Percentiles rank a stretch among this genome's conserved stretches.
Conservation (phyloP, 2,888 invertebrate species). For the Ditula angustiorana region DNA sequence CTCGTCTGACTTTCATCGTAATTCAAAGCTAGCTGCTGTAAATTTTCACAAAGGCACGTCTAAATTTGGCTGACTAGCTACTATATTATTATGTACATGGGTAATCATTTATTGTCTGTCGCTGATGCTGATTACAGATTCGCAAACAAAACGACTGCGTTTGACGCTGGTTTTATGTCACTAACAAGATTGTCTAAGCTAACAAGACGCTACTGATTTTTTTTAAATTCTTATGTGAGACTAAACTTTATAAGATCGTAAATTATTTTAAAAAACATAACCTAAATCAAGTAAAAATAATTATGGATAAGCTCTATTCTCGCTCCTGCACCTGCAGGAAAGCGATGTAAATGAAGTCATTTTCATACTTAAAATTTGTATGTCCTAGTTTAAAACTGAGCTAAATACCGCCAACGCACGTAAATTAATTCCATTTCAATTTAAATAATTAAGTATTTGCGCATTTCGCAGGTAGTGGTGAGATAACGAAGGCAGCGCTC, state of each 20-base stretch:
- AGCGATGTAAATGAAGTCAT: slow-evolving; percentile 5
- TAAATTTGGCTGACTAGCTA: background rate
- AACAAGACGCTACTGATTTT: too few species aligned
- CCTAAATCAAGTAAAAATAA: too few species aligned
- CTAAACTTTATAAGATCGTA: background rate
- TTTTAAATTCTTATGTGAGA: slow-evolving; percentile 1
- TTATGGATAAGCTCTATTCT: background rate
- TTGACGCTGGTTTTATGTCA: too few species aligned
- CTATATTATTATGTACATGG: background rate
- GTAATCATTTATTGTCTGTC: background rate
- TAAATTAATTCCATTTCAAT: background rate
- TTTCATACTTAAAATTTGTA: slow-evolving; percentile 5
- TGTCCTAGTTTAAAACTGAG: slow-evolving; percentile 7
- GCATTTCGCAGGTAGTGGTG: slow-evolving; percentile 84
- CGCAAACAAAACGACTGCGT: slow-evolving; percentile 1
- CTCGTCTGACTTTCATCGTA: slow-evolving; percentile 31
- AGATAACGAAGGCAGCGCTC: slow-evolving; percentile 88
- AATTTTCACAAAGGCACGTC: background rate
- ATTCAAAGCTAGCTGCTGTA: slow-evolving; percentile 25
- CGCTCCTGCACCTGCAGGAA: background rate
- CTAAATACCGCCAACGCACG: background rate
- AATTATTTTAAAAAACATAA: too few species aligned
- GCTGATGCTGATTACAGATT: background rate
- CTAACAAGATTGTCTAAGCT: too few species aligned
- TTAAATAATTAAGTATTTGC: slow-evolving; percentile 36